These are phyloP conservation scores for Apteryx owenii DNA, from an alignment of 2,113 vertebrate genomes.

Conservation along the genomic window DNA sequence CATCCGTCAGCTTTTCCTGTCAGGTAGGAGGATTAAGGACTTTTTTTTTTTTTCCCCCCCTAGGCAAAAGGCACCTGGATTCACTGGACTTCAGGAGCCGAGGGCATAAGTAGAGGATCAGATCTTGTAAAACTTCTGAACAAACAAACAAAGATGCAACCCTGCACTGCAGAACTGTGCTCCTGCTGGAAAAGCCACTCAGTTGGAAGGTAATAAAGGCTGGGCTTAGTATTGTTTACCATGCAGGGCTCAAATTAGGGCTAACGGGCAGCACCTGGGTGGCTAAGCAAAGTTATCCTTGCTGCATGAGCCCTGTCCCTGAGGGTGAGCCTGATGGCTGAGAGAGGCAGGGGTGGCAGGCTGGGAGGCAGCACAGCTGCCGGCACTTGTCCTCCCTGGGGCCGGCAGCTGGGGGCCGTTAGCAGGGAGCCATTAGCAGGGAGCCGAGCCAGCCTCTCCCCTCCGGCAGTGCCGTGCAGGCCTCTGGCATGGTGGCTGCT, in stretches of 20 bases:
- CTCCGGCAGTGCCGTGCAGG: accelerated
- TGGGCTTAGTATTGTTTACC: background rate
- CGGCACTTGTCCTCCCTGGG: accelerated
- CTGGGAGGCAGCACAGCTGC: background rate
- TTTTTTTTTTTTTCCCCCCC: background rate
- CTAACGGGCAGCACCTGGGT: background rate
- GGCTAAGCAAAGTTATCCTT: too few species aligned
- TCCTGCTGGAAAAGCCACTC: background rate
- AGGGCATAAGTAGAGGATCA: background rate
- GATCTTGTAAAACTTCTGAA: background rate
- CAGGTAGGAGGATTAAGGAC: background rate
- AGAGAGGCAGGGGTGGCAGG: background rate
- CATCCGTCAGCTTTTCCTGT: background rate
- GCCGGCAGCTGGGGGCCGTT: accelerated
- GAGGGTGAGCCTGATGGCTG: background rate
- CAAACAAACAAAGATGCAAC: background rate
- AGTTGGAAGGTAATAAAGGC: background rate
- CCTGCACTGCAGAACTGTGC: background rate
- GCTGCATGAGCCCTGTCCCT: too few species aligned
- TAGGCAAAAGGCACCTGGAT: background rate
- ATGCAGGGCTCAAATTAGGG: background rate
- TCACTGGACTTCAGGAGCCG: background rate
- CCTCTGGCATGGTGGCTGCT: accelerated
- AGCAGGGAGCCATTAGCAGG: background rate
- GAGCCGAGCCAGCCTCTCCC: accelerated